Conservation (phyloP, 2,113 vertebrate genomes). For the Periophthalmus modestus region DNA sequence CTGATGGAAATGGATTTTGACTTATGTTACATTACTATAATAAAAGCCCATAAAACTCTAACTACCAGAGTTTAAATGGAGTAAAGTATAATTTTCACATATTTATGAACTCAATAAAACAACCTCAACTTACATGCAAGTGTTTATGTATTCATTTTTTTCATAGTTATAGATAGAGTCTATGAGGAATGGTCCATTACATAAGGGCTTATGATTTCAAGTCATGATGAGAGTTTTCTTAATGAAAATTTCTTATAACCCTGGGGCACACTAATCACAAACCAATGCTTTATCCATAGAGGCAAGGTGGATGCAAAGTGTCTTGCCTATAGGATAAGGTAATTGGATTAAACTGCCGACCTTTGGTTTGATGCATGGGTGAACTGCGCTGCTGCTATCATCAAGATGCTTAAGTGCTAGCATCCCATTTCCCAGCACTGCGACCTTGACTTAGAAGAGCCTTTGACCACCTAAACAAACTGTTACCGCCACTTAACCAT, state of each 20-base stretch:
- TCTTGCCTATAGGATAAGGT: no score
- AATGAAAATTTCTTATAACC: not conserved
- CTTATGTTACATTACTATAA: constrained; percentile 7
- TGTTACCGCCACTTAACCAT: constrained; percentile 47
- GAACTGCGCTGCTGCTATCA: constrained; percentile 5
- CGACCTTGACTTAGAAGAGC: constrained; percentile 39
- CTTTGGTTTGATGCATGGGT: not conserved
- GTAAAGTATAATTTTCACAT: constrained; percentile 1
- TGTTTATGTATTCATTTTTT: not conserved
- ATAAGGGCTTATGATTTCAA: not conserved
- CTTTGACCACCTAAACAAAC: constrained; percentile 54
- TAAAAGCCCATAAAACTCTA: not conserved
- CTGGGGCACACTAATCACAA: not conserved
- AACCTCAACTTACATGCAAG: not conserved
- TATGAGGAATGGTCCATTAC: not conserved
- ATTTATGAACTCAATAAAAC: constrained; percentile 9
- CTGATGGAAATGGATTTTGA: constrained; percentile 5
- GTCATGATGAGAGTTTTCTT: not conserved
- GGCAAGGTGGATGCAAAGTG: no score
- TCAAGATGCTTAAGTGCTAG: constrained; percentile 22
- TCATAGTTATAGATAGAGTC: not conserved
- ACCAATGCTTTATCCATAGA: not conserved
- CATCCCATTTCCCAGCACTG: constrained; percentile 37
- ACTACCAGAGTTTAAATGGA: not conserved
- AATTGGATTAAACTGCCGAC: no score